Evolutionary conservation across 2,797 vertebrate genomes (phyloP), one percentile per base, ranked within the genome.

Genomic region (Artibeus lituratus): DNA sequence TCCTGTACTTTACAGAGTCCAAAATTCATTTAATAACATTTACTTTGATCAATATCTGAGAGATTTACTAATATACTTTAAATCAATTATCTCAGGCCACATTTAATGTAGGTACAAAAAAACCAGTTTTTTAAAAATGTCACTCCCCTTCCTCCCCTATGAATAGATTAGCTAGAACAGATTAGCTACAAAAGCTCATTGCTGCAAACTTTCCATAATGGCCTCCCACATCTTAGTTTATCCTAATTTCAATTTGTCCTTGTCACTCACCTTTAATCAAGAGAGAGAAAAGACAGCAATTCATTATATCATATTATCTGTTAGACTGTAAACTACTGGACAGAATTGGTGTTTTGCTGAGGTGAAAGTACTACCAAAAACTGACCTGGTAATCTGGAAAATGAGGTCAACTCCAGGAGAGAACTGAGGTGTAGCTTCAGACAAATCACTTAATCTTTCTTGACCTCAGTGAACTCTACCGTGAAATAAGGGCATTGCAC

Each of bases 361-460:
- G n/a, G 35, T 91, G n/a, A 69, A 88, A 91, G 39, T 73, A 53
- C 78, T 67, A 49, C 70, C 6, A 32, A 69, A 84, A 55, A 51
- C 65, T 72, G 92, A 74, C 76, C 73, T 94, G 81, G 72, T 92
- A 96, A 87, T 87, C 70, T 65, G 47, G 67, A 65, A 96, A 97
- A 95, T 22, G 22, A 96, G 96, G 92, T 44, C 93, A 92, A 29
- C 81, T 93, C 72, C 67, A 32, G n/a, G 83, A 90, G 57, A 73
- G 90, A 90, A 35, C 2, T 29, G 76, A 80, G 29, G 73, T 51
- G 59, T 53, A 70, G 76, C 94, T 69, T 91, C 59, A 35, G 87
- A 94, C 77, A 70, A 93, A 67, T 11, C 90, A 87, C 72, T 96
- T 82, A 24, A 92, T 96, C 94, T 96, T 90, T 29, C 77, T 53